Evolutionary conservation across 2,888 invertebrate species (phyloP).

Genomic region (Scaptomyza cyrtandrae): DNA sequence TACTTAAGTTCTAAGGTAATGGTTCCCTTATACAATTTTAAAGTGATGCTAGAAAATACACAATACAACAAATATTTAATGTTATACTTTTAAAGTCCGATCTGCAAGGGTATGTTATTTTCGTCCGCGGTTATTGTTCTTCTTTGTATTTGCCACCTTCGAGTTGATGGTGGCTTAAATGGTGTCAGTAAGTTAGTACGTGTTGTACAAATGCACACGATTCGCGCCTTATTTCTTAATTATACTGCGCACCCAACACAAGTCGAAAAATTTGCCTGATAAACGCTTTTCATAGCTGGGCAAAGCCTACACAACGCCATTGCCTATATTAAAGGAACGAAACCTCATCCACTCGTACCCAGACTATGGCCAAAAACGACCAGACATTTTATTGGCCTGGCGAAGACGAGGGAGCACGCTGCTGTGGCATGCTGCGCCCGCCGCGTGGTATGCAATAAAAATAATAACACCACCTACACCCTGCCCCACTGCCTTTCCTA

Average conservation of each 20-base stretch:
- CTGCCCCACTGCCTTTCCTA: background rate
- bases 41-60: too few species aligned
- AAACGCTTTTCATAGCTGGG: slow-evolving; percentile 56
- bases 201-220: slow-evolving; percentile 58
- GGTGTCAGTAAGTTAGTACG: slow-evolving; percentile 28
- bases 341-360: background rate
- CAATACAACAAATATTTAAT: too few species aligned
- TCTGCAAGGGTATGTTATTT: too few species aligned
- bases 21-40: too few species aligned
- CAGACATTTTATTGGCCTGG: slow-evolving; percentile 67
- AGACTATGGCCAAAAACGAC: slow-evolving; percentile 5
- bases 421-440: slow-evolving; percentile 2
- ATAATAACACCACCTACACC: slow-evolving; percentile 50
- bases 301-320: slow-evolving; percentile 1
- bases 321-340: slow-evolving; percentile 29
- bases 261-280: slow-evolving; percentile 63
- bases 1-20: too few species aligned
- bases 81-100: too few species aligned
- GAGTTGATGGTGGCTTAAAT: slow-evolving; percentile 8
- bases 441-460: slow-evolving; percentile 53
- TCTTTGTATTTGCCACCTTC: slow-evolving; percentile 6
- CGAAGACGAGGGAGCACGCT: slow-evolving; percentile 28
- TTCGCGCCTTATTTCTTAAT: slow-evolving; percentile 73
- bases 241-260: slow-evolving; percentile 51
- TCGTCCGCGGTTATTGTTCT: background rate